Evolutionary conservation across 2,113 vertebrate genomes (phyloP), one percentile per base, ranked within the genome.

Genomic region (Trinectes maculatus): DNA sequence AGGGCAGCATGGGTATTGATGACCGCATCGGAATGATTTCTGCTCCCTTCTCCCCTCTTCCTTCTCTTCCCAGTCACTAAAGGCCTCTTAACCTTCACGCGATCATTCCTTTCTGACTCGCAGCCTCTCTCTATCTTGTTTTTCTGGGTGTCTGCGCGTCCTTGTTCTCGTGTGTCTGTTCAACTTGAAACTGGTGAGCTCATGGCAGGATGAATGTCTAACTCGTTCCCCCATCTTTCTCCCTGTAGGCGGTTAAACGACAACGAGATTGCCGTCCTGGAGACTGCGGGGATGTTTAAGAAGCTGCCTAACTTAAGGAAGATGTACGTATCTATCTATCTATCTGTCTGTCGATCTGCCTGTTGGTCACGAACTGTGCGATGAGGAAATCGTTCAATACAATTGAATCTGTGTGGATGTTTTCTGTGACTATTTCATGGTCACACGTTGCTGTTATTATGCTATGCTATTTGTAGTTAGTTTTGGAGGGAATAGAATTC

Each of bases 221-320:
- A 74, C 21, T 29, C 15, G 12, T 13, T 51, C 1, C 28, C 26
- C 51, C 21, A 42, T 80, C 42, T 61, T 39, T 67, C 46, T 80
- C 77, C 55, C 73, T 52, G 47, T 54, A 99, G 97, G 89, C 92
- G 96, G 67, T 85, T 99, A 81, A 98, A 98, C 12, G 96, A 99
- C 94, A 99, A 99, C 49, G 97, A 98, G 37, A 95, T 99, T 84
- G 90, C 94, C 18, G 54, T 95, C 26, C 85, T 99, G 77, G 97
- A 99, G 80, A 93, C 94, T 66, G 73, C 92, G 0, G 94, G 95
- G 55, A 92, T 91, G 53, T 99, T 98, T 85, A 98, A 96, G 93
- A 99, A 97, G 89, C 83, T 98, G 63, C 94, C 96, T 16, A 96
- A 95, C 88, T 91, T 98, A 52, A 92, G 84, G 66, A 99, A 98